Base-by-base conservation (phyloP, 2,113 vertebrate genomes). In the Suncus etruscus region DNA sequence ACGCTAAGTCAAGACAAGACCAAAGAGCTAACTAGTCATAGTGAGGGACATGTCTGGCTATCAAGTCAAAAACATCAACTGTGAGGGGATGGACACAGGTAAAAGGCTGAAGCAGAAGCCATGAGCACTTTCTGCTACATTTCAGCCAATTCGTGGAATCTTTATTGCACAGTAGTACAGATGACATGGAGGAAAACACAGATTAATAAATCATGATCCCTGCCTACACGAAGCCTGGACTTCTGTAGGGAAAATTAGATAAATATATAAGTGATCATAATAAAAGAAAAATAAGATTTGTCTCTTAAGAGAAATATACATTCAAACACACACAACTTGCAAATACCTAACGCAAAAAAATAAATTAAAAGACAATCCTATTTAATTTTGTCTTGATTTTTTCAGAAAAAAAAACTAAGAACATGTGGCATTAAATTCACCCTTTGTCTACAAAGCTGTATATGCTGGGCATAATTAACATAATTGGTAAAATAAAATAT, bases 401-500 rank as follows among this genome's bases (percentile, higher is more conserved):
- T 70, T 51, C 50, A 68, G 15, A 27, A 14, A 73, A 73, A 39
- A 39, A 39, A 39, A 39, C 39, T 39, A 39, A 39, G 39, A 39
- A 39, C 39, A 39, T 39, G 39, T 63, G 25, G 66, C 11, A 69
- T 15, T 51, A 91, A 87, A 69, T 84, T 73, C 29, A 73, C 83
- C 29, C 24, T 68, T 65, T 82, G n/a, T 58, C 61, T 50, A 2
- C n/a, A 81, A 93, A 63, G 50, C 31, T 89, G 29, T 76, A 1
- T 68, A 90, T 58, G 8, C n/a, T 27, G 27, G 58, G 3, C 32
- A 51, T 74, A 81, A 81, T 54, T 84, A 76, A 91, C 14, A 69
- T 32, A 85, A 86, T 88, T 48, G 72, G 58, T 58, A 84, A 92
- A 45, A 87, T 48, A 86, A 94, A 80, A 75, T 75, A 83, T 47